A percentile compares a stretch with the other conserved stretches of the same genome.
These are phyloP conservation scores for Onychomys arenicola DNA, from an alignment of 2,797 vertebrate species.

Conservation along the genomic window DNA sequence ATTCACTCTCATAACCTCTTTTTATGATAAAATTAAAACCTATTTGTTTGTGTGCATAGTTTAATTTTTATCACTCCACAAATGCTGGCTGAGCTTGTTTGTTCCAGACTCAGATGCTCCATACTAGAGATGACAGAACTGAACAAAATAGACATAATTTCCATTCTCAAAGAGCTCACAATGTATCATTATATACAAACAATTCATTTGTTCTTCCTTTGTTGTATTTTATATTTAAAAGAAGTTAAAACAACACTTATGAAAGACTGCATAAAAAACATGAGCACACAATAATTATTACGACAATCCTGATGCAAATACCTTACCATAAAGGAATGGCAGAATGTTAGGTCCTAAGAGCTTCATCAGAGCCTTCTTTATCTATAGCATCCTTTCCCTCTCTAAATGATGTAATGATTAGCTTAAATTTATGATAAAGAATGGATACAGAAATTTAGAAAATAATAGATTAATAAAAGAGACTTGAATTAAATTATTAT, in stretches of 20 bases:
- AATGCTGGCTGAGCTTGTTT: not conserved
- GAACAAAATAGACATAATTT: not conserved
- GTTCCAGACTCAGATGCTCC: not conserved
- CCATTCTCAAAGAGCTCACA: not conserved
- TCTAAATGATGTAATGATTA: not conserved
- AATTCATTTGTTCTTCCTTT: not conserved
- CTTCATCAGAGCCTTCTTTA: not conserved
- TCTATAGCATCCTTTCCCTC: not conserved
- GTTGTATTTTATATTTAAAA: not conserved
- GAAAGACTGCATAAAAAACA: not conserved
- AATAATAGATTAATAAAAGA: slow-evolving; percentile 45
- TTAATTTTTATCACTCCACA: not conserved
- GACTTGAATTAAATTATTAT: slow-evolving; percentile 62
- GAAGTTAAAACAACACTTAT: not conserved
- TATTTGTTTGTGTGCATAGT: not conserved
- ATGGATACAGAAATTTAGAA: slow-evolving; percentile 38
- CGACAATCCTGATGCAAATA: not conserved
- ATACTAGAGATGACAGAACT: not conserved
- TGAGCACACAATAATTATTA: not conserved
- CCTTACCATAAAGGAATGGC: not conserved
- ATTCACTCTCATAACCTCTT: not conserved
- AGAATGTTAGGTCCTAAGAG: not conserved
- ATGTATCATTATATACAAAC: not conserved
- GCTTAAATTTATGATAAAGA: not conserved
- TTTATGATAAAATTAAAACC: not conserved